Base-by-base conservation (phyloP, 2,113 vertebrate genomes). In the Forbesichthys papilliferus region DNA sequence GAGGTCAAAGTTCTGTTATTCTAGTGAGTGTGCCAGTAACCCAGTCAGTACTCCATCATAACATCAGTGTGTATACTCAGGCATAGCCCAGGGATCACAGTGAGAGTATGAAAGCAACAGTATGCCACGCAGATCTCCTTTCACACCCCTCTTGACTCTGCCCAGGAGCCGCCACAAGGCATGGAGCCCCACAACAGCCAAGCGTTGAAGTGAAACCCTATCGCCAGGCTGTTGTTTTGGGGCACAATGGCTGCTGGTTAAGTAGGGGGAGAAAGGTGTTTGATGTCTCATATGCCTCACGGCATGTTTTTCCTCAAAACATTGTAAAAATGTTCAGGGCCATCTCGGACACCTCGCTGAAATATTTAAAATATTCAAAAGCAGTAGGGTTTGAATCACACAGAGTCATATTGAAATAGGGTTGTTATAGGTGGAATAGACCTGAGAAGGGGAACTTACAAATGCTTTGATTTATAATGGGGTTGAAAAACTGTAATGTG, bases 1-100 rank as follows among this genome's bases (percentile, higher is more conserved):
- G 13, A 49, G 88, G 86, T 89, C 87, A 88, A 59, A 87, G 84
- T 86, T 84, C 65, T 64, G 81, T 87, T 88, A 87, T 88, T 89
- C 86, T 73, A 80, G 79, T 57, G 83, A 68, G 48, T 47, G 64
- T 74, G 20, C 53, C 5, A 34, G 68, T 70, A 78, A 81, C 68
- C 69, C 54, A 46, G 75, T 52, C 68, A 49, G 0, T 0, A n/a
- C 60, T 3, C 27, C 27, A 27, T 73, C 73, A 78, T 49, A 72
- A 74, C 73, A 69, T 88, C 68, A 70, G 76, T 54, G 64, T 56
- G 64, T 80, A 57, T 80, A 68, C 74, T 81, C 80, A 66, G 11
- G 46, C 63, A 34, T 16, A 48, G 62, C 82, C 84, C 66, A 51
- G 71, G 71, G 87, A 81, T 81, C 74, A 69, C 75, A 71, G 78